Conservation (phyloP, 2,113 vertebrate species). For the Nestor notabilis region DNA sequence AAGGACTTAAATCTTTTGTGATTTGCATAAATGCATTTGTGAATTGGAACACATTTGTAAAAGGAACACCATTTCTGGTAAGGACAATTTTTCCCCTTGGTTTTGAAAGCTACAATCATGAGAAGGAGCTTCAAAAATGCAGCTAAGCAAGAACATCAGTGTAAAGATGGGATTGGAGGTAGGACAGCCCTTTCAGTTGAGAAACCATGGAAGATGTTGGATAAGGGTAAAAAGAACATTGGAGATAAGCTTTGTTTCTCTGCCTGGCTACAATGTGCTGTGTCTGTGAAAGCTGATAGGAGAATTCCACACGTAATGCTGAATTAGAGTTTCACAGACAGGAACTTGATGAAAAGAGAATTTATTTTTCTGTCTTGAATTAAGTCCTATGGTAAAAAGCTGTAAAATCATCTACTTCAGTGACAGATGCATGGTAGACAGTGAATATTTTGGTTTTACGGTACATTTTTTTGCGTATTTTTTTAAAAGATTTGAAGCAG, state of each 20-base stretch:
- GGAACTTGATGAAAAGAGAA: background rate
- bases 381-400: background rate
- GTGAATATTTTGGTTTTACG: background rate
- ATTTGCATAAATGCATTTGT: background rate
- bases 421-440: background rate
- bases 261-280: background rate
- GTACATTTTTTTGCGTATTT: background rate
- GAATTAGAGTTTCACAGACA: background rate
- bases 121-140: background rate
- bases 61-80: background rate
- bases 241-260: background rate
- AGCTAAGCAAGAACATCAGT: background rate
- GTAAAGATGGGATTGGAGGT: background rate
- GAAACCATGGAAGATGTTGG: background rate
- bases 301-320: background rate
- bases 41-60: too few species aligned
- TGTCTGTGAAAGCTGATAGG: slow-evolving; percentile 1
- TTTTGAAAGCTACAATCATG: background rate
- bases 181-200: background rate
- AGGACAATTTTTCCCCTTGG: background rate
- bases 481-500: background rate
- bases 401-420: background rate
- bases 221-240: background rate
- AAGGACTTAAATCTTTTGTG: background rate
- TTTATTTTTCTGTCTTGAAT: background rate